Base-by-base conservation (phyloP, 2,888 invertebrate species). In the Cataglyphis rosenhaueri region DNA sequence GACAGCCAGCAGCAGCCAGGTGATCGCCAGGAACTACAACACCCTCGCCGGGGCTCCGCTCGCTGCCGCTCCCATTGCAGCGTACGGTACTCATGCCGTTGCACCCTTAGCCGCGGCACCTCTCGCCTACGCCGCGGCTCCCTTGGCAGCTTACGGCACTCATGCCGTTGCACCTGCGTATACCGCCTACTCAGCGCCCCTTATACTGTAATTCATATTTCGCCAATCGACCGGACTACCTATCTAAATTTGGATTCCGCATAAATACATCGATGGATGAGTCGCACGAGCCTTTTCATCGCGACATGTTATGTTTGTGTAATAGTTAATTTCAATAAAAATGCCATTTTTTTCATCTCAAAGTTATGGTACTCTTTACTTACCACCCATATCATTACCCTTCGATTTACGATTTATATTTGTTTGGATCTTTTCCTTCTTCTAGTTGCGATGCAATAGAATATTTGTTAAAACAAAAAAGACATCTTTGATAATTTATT, bases 1-100 rank as follows among this genome's bases (percentile, higher is more conserved):
- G n/a, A 96, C 97, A 0, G 96, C 97, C 0, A 95, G 96, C 90
- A 96, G 96, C 94, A 96, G 96, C 15, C 96, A 97, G 93, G 96
- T 96, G 83, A 93, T 96, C 89, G 95, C 96, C 32, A 95, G 96
- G 87, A 96, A 96, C 92, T 95, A 96, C 94, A 96, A 97, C 89
- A 95, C 96, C 0, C 93, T 96, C 12, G 96, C 95, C 9, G 95
- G 95, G 35, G 94, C 95, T 10, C 94, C 95, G 0, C 95, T 95
- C 5, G 95, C 96, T 2, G 95, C 94, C 5, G 93, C 94, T 35
- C 93, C 94, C 0, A 85, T 90, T 18, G 90, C 92, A 15, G 91
- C 92, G 5, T 29, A 57, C 70, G 4, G 44, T 32, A 10, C 1
- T 32, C 5, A 1, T 48, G 18, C 18, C 48, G 52, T n/a, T 0